These are phyloP conservation scores for Channallabes apus DNA, from an alignment of 2,797 vertebrate species.

Conservation along the genomic window DNA sequence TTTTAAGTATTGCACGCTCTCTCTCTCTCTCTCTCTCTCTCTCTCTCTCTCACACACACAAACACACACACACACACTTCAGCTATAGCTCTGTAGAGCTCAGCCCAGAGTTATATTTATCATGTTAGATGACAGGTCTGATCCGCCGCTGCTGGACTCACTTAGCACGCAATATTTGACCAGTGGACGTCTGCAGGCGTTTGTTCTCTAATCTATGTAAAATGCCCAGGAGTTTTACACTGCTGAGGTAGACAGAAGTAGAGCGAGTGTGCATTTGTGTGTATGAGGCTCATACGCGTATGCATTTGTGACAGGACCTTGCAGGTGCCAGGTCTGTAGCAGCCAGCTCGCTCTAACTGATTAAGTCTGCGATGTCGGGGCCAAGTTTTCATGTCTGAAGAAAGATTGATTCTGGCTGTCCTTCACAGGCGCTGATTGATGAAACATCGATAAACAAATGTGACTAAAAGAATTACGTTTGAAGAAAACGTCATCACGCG, in stretches of 20 bases:
- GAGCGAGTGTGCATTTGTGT: slow-evolving; percentile 12
- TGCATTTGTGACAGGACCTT: slow-evolving; percentile 12
- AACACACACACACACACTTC: not conserved
- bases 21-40: no score
- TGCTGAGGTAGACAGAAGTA: slow-evolving; percentile 51
- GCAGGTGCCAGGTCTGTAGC: slow-evolving; percentile 43
- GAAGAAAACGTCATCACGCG: not conserved
- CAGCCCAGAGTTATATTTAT: not conserved
- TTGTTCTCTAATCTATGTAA: slow-evolving; percentile 54
- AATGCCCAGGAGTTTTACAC: slow-evolving; percentile 52
- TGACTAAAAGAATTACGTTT: slow-evolving; percentile 14
- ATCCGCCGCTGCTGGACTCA: slow-evolving; percentile 35
- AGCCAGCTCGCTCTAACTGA: slow-evolving; percentile 51
- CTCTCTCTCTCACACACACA: not conserved
- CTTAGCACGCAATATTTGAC: slow-evolving; percentile 50
- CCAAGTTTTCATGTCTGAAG: slow-evolving; percentile 45
- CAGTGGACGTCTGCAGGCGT: slow-evolving; percentile 44
- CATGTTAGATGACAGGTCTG: slow-evolving; percentile 4
- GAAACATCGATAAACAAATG: slow-evolving; percentile 48
- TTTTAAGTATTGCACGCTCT: not conserved
- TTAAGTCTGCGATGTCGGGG: slow-evolving; percentile 53
- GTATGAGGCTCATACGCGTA: slow-evolving; percentile 16
- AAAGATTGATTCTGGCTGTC: slow-evolving; percentile 52
- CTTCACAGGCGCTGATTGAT: slow-evolving; percentile 49
- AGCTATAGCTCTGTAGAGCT: not conserved